Percentiles rank a stretch among this genome's conserved stretches.
These are phyloP conservation scores for Agrochola macilenta DNA, from an alignment of 2,888 invertebrate species.

Conservation along the genomic window DNA sequence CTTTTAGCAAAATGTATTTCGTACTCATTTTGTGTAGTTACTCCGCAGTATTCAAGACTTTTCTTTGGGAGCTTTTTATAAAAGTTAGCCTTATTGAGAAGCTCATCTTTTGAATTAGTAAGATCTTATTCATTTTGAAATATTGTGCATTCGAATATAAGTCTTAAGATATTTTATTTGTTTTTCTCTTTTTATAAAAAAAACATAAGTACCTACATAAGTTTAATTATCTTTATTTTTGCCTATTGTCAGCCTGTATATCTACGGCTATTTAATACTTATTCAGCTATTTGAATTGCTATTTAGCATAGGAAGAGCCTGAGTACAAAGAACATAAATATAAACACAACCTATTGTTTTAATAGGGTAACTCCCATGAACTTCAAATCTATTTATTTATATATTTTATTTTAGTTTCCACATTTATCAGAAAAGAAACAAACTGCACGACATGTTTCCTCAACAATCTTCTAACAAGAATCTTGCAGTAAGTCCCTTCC, in stretches of 20 bases:
- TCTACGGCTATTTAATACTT: too few relatives aligned
- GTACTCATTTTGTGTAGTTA: constrained; percentile 12
- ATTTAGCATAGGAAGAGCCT: too few relatives aligned
- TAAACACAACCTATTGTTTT: too few relatives aligned
- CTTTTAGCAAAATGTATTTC: background rate
- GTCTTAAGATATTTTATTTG: too few relatives aligned
- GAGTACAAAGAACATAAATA: background rate
- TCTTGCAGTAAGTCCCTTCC: constrained; percentile 25
- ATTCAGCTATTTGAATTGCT: too few relatives aligned
- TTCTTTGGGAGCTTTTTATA: background rate
- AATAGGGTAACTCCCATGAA: background rate
- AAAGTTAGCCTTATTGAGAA: background rate
- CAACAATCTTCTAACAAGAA: constrained; percentile 32
- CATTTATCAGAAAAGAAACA: background rate
- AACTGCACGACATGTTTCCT: background rate
- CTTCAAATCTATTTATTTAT: background rate
- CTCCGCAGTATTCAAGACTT: background rate
- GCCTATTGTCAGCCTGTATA: too few relatives aligned
- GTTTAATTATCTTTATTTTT: too few relatives aligned
- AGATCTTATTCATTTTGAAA: background rate
- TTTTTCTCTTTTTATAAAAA: too few relatives aligned
- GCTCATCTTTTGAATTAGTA: too few relatives aligned
- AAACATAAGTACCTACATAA: too few relatives aligned
- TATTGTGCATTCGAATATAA: background rate
- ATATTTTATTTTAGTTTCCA: background rate